phyloP scores from a whole-genome alignment of 2,888 invertebrate genomes.

The Sphaeridia pumilis region DNA sequence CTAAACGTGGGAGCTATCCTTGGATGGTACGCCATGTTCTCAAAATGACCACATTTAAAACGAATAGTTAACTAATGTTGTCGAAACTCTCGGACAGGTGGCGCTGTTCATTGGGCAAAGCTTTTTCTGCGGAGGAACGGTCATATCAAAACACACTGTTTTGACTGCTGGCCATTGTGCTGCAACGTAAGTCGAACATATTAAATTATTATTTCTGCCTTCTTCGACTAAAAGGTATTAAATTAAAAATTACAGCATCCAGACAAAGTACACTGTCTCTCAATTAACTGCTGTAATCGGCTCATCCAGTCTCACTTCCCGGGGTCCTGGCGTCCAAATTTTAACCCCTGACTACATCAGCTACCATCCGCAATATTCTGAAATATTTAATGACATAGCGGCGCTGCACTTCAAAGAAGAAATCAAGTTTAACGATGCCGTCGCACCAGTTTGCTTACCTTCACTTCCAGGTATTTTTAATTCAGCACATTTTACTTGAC shows the following conservation, averaged over 20 bases:
- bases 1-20: background rate
- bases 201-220: no score
- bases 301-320: no score
- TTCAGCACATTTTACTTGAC: no score
- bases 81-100: no score
- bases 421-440: background rate
- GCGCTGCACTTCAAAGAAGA: slow-evolving; percentile 4
- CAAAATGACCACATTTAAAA: background rate
- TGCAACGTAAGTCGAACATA: background rate
- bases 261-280: no score
- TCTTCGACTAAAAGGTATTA: no score
- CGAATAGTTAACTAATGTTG: background rate
- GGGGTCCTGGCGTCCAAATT: no score
- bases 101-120: slow-evolving; percentile 2
- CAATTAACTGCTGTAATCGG: no score
- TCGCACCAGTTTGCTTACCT: slow-evolving; percentile 9
- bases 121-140: slow-evolving; percentile 10
- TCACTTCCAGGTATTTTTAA: slow-evolving; percentile 4
- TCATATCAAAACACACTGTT: slow-evolving; percentile 1
- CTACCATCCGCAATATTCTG: slow-evolving; percentile 7
- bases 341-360: background rate
- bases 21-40: background rate
- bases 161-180: slow-evolving; percentile 7
- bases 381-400: slow-evolving; percentile 8
- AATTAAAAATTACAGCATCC: no score